A percentile compares a stretch with the other conserved stretches of the same genome.
phyloP scores from a whole-genome alignment of 2,113 vertebrate species.

The Ondatra zibethicus region DNA sequence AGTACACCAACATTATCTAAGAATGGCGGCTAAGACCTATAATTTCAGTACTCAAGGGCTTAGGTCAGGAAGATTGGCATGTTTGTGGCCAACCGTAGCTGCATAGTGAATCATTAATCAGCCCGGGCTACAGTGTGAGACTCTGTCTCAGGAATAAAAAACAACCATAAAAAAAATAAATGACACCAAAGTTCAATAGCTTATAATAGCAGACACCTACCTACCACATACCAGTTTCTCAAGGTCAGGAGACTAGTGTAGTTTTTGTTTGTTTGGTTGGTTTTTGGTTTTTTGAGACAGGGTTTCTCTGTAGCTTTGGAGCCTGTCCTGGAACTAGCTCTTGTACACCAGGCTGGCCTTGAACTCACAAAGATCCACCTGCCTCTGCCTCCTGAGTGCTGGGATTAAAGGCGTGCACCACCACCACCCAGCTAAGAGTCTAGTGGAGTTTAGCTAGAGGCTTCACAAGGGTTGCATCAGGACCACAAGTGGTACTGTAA shows the following conservation, averaged over 20 bases:
- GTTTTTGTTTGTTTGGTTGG: too few relatives aligned
- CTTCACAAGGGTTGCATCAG: background rate
- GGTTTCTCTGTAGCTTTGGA: too few relatives aligned
- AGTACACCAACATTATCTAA: background rate
- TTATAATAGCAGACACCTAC: conserved; percentile 20
- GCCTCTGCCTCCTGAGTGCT: too few relatives aligned
- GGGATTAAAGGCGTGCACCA: too few relatives aligned
- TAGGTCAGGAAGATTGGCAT: background rate
- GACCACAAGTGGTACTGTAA: background rate
- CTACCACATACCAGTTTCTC: background rate
- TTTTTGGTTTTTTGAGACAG: too few relatives aligned
- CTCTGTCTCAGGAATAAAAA: background rate
- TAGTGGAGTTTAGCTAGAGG: background rate
- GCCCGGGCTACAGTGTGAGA: background rate
- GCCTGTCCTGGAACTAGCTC: too few relatives aligned
- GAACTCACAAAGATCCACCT: too few relatives aligned
- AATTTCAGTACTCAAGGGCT: background rate
- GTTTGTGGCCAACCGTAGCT: background rate
- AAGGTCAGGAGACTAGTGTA: conserved; percentile 17
- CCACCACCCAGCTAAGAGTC: background rate
- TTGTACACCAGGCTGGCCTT: too few relatives aligned
- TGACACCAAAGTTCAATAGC: background rate
- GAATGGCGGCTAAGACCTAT: background rate
- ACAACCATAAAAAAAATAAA: background rate
- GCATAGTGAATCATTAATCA: background rate